Evolutionary conservation across 1,140 invertebrate genomes (phyloP).

Genomic region (Zeugodacus cucurbitae): DNA sequence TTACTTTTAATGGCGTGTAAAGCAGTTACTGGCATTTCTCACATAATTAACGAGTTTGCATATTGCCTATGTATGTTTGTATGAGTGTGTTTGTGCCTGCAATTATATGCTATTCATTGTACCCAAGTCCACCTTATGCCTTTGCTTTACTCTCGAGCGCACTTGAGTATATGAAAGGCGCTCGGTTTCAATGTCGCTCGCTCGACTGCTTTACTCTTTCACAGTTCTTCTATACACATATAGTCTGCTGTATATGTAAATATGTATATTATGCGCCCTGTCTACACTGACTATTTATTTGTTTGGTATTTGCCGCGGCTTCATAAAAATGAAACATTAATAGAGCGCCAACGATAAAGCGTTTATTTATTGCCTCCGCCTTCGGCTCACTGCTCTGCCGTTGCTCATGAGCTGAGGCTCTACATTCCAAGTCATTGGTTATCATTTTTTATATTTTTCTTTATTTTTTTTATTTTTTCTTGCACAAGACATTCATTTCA

Average conservation of each 20-base stretch:
- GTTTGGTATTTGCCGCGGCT: constrained; percentile 5
- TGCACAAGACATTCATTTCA: neutral
- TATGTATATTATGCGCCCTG: neutral
- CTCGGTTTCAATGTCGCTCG: too few species aligned
- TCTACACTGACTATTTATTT: neutral
- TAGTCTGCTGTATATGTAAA: too few species aligned
- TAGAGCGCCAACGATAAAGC: constrained; percentile 28
- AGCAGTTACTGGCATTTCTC: constrained; percentile 29
- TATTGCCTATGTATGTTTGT: neutral
- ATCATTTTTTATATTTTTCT: neutral
- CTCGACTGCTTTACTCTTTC: neutral
- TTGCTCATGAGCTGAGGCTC: neutral
- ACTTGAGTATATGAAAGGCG: neutral
- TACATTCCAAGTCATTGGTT: constrained; percentile 26
- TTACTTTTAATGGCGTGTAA: constrained; percentile 41
- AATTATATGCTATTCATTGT: neutral
- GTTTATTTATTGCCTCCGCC: constrained; percentile 27
- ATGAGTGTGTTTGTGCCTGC: neutral
- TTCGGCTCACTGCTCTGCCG: neutral
- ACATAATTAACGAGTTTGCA: constrained; percentile 38
- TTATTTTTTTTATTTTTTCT: neutral
- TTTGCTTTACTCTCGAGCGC: neutral
- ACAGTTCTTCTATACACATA: neutral
- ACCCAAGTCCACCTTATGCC: neutral
- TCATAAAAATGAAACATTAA: constrained; percentile 25